phyloP scores from a whole-genome alignment of 2,888 invertebrate genomes.

The Diarsia mendica region DNA sequence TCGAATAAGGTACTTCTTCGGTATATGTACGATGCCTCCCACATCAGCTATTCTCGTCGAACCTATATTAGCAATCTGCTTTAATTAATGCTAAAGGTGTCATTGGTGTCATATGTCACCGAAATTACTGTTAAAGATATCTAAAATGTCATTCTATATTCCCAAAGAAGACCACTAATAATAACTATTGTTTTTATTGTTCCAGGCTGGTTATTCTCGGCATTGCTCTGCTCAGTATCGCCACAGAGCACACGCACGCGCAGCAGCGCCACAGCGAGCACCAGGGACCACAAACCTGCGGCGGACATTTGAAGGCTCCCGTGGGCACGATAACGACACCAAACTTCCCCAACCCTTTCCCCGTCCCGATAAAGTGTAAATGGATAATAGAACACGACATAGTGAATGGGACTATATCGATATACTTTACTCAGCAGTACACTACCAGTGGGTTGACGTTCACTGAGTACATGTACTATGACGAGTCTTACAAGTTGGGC shows the following conservation, averaged over 20 bases:
- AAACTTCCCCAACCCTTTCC: slow-evolving; percentile 95
- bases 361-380: slow-evolving; percentile 95
- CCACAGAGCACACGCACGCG: slow-evolving; percentile 49
- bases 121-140: too few species aligned
- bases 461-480: slow-evolving; percentile 94
- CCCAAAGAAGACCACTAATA: neutral
- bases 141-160: too few species aligned
- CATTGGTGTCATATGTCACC: too few species aligned
- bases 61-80: too few species aligned
- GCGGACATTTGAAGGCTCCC: slow-evolving; percentile 91
- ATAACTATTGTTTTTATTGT: neutral
- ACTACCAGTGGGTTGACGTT: slow-evolving; percentile 94
- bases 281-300: slow-evolving; percentile 89
- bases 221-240: slow-evolving; percentile 74
- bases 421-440: slow-evolving; percentile 97
- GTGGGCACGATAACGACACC: slow-evolving; percentile 95
- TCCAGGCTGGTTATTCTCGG: neutral
- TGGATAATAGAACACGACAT: slow-evolving; percentile 96
- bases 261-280: slow-evolving; percentile 76
- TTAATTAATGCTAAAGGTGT: too few species aligned
- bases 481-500: slow-evolving; percentile 92
- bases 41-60: too few species aligned
- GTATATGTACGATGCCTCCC: too few species aligned
- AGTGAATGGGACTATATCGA: slow-evolving; percentile 93
- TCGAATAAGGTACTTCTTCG: too few species aligned